Base-by-base conservation (phyloP, 2,113 vertebrate genomes). In the Hystrix brachyura region DNA sequence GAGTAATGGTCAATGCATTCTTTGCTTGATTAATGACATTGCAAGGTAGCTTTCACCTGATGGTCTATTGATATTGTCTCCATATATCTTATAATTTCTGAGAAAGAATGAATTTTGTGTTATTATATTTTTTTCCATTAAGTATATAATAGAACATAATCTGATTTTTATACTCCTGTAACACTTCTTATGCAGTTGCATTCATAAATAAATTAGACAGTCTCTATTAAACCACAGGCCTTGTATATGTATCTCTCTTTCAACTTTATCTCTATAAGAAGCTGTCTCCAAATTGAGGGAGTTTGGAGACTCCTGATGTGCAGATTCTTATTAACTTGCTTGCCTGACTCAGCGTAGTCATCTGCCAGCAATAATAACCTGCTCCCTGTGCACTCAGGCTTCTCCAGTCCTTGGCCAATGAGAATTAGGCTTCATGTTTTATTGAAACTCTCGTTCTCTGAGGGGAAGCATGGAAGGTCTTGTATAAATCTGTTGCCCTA, bases 151-250 rank as follows among this genome's bases (percentile, higher is more conserved):
- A 82, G 65, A 88, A 88, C 23, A 80, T 89, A 43, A 91, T 64
- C 62, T 87, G 60, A 86, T 93, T 88, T 94, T 92, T 88, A 74
- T 84, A 29, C 53, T 87, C 87, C 69, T 82, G 14, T 48, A 91
- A 95, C 84, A 72, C 34, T 91, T 94, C 76, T 81, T 34, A 72
- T 60, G 65, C 57, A 90, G 46, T 79, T 86, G 34, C 46, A 74
- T 87, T 96, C 80, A 92, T 80, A 95, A 95, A 94, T 96, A 94
- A 96, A 46, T 92, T 78, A 55, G n/a, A 80, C 85, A 72, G 46
- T 90, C 25, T 92, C 53, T 64, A 32, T 94, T 90, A 96, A 82
- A 74, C 72, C 48, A 62, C 55, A 93, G 29, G 57, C 43, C 81
- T 9, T 94, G 25, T 67, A 76, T 79, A 62, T 71, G 34, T 51